Evolutionary conservation across 2,113 vertebrate species (phyloP).

Genomic region (Anolis sagrei): DNA sequence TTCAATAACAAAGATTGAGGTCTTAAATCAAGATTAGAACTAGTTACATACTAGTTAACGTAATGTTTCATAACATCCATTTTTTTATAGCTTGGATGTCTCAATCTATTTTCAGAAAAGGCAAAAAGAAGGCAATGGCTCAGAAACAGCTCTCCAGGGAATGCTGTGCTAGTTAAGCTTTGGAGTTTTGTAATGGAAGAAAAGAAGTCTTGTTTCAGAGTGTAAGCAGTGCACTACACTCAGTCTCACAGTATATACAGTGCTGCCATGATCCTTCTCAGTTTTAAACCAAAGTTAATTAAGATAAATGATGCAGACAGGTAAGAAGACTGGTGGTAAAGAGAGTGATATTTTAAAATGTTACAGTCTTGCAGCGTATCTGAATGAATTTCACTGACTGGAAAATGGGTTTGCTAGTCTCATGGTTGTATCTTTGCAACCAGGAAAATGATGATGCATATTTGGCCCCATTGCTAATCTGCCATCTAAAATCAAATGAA

Average conservation of each 20-base stretch:
- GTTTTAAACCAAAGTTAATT: background rate
- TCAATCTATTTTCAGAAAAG: background rate
- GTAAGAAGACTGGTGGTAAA: background rate
- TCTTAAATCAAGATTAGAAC: conserved; percentile 7
- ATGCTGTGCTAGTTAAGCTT: background rate
- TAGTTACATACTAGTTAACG: background rate
- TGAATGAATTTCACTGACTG: background rate
- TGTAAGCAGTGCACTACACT: background rate
- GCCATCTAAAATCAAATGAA: no score
- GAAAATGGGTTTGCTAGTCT: background rate
- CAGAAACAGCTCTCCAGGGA: background rate
- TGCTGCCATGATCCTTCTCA: no score
- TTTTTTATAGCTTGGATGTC: background rate
- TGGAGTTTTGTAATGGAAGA: background rate
- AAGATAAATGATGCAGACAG: background rate
- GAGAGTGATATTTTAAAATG: background rate
- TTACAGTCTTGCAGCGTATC: background rate
- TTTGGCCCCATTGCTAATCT: background rate
- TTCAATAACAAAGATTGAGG: conserved; percentile 17
- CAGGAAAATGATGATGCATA: background rate
- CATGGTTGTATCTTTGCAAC: background rate
- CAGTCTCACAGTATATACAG: no score
- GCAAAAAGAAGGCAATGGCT: background rate
- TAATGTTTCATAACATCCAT: background rate
- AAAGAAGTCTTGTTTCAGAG: background rate